phyloP scores from a whole-genome alignment of 2,888 invertebrate genomes.

The Tridacna gigas region DNA sequence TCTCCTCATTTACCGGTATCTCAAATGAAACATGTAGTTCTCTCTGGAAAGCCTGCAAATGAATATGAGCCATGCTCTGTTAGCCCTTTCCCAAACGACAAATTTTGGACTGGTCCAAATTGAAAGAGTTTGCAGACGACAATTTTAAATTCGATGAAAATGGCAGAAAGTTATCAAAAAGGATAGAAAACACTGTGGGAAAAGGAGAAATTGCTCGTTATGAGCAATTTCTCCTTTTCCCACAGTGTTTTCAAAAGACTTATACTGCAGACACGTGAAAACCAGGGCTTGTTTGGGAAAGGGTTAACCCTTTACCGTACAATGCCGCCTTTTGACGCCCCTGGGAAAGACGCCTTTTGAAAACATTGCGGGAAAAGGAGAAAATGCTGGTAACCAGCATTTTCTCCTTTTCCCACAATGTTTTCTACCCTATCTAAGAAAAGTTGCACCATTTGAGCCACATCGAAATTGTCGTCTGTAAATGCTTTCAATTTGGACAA shows the following conservation, averaged over 20 bases:
- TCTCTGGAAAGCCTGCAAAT: slow-evolving; percentile 19
- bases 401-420: too few relatives aligned
- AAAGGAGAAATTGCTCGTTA: not conserved
- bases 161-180: not conserved
- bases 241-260: not conserved
- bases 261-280: not conserved
- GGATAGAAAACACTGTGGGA: not conserved
- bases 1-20: slow-evolving; percentile 1
- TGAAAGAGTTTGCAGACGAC: not conserved
- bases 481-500: too few relatives aligned
- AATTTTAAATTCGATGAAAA: not conserved
- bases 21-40: slow-evolving; percentile 26
- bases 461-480: too few relatives aligned
- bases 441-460: too few relatives aligned
- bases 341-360: too few relatives aligned
- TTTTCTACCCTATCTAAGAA: too few relatives aligned
- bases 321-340: not conserved
- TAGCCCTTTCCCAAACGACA: not conserved
- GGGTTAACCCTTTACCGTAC: slow-evolving; percentile 31
- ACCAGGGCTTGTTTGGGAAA: not conserved
- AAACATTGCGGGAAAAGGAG: too few relatives aligned
- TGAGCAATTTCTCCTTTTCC: not conserved
- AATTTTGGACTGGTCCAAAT: not conserved
- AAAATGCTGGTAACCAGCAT: too few relatives aligned
- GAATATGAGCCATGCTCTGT: not conserved